Evolutionary conservation across 2,113 vertebrate species (phyloP).

Genomic region (Marcusenius ussheri): DNA sequence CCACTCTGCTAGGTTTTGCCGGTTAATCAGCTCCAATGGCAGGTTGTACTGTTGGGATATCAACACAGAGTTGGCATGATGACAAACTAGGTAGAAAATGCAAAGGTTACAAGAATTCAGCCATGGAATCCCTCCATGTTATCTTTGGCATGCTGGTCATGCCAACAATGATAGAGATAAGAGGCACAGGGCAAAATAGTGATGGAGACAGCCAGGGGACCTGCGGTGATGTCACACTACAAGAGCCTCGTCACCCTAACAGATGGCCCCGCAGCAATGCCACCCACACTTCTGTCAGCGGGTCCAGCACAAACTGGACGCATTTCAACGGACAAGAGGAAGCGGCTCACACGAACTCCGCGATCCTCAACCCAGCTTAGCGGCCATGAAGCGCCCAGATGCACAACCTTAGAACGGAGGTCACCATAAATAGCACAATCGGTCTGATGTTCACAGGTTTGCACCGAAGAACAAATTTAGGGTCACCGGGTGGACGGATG

Average conservation of each 20-base stretch:
- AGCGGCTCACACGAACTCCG: not conserved
- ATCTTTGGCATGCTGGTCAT: not conserved
- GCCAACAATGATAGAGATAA: not conserved
- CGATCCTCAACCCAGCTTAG: not conserved
- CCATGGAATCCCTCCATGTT: not conserved
- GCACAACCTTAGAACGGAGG: not conserved
- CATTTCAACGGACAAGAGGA: not conserved
- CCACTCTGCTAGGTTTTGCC: slow-evolving; percentile 94
- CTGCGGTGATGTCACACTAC: not conserved
- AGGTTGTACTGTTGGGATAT: slow-evolving; percentile 75
- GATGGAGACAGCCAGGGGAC: not conserved
- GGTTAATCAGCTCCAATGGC: slow-evolving; percentile 93
- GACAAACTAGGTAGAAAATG: not conserved
- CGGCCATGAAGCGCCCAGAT: not conserved
- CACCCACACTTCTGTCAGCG: slow-evolving; percentile 1
- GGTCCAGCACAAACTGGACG: not conserved
- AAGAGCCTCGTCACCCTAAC: not conserved
- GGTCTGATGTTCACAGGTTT: not conserved
- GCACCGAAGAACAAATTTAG: not conserved
- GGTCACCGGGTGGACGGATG: not conserved
- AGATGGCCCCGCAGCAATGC: not conserved
- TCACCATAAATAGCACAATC: not conserved
- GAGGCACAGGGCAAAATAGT: not conserved
- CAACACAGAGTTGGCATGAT: not conserved
- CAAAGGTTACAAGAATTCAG: not conserved